Evolutionary conservation across 2,113 vertebrate species (phyloP).

Genomic region (Zosterops borbonicus): DNA sequence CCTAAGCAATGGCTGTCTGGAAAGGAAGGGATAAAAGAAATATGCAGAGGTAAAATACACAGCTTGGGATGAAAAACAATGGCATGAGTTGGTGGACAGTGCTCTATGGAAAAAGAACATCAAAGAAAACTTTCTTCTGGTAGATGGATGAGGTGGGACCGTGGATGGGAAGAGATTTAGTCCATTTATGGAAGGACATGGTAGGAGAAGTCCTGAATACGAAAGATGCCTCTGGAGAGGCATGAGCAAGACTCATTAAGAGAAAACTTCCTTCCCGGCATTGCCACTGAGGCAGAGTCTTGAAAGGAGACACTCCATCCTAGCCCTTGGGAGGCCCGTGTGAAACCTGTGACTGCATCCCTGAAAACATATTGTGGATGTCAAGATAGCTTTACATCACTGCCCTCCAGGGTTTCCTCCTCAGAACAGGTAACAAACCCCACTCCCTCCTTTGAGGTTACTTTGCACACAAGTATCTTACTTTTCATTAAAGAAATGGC

Average conservation of each 20-base stretch:
- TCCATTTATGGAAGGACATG: neutral
- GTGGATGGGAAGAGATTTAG: rapidly evolving
- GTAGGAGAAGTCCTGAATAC: neutral
- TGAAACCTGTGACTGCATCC: neutral
- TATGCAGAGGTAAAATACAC: neutral
- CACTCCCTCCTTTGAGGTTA: neutral
- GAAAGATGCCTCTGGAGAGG: neutral
- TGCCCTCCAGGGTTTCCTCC: neutral
- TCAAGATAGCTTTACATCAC: neutral
- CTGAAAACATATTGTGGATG: rapidly evolving
- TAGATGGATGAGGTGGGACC: neutral
- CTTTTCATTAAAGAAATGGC: neutral
- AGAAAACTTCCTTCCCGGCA: neutral
- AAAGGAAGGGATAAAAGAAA: neutral
- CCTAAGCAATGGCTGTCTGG: neutral
- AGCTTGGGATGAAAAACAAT: neutral
- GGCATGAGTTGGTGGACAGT: neutral
- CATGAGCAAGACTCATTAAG: neutral
- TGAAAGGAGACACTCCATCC: neutral
- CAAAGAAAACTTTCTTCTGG: neutral
- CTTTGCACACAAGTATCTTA: neutral
- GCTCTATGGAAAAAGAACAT: neutral
- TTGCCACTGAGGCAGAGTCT: neutral
- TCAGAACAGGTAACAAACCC: neutral
- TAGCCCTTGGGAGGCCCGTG: rapidly evolving